Evolutionary conservation across 2,113 vertebrate genomes (phyloP), one percentile per base, ranked within the genome.

Genomic region (Boleophthalmus pectinirostris): DNA sequence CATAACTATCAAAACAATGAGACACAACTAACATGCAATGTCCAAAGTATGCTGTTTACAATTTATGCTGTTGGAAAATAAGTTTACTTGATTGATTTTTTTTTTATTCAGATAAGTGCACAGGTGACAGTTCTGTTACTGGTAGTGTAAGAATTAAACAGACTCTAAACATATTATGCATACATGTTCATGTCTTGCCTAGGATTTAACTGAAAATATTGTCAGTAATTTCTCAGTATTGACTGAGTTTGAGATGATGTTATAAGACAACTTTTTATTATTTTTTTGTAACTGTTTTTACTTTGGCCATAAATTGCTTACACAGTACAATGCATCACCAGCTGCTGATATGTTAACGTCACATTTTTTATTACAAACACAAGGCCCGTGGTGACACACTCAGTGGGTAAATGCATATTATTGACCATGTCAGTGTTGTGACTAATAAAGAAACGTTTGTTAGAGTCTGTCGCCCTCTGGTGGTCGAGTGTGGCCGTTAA

Each of bases 381-480:
- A 72, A 16, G 51, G 58, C 79, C 65, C 68, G 35, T 29, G 18
- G 33, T 9, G 10, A 5, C 57, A 13, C 70, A 24, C 79, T 49
- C 46, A 9, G 23, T 45, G 53, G 16, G 2, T 5, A 43, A 65
- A 33, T 29, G 5, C 18, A 23, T 14, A 33, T 15, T 14, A 33
- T 15, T 13, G 33, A 43, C 57, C 20, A 29, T 75, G 61, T 29
- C 66, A 72, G 57, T 81, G 61, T 75, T 79, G 49, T 75, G 23
- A 75, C 49, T 78, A 45, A 10, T 74, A 82, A 83, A 77, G 79
- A 84, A 83, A 72, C 75, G 79, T 91, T 89, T 89, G 68, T 86
- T 85, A 85, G 74, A 78, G 23, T 66, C 2, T 85, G 70, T 68
- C 85, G 73, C 78, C 87, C n/a, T 58, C 73, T 87, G 51, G 2